These are phyloP conservation scores for Nyctibius bracteatus DNA, from an alignment of 2,113 vertebrate species.

Conservation along the genomic window DNA sequence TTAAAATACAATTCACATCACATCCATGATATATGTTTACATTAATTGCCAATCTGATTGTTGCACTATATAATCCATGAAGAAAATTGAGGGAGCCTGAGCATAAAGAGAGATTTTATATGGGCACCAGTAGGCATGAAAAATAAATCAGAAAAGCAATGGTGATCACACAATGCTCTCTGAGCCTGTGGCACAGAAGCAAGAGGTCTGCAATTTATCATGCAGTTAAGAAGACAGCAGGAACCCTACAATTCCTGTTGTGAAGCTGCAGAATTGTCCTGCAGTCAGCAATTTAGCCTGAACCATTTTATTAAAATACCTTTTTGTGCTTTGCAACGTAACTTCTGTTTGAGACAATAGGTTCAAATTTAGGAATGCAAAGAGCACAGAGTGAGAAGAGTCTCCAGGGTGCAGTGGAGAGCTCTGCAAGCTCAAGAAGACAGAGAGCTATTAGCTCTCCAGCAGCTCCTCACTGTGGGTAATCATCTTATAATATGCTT, in stretches of 20 bases:
- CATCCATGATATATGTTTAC: background rate
- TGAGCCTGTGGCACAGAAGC: background rate
- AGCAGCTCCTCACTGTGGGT: slow-evolving; percentile 2
- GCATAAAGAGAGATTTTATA: background rate
- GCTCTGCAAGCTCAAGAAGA: background rate
- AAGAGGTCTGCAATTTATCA: slow-evolving; percentile 40
- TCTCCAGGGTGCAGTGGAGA: background rate
- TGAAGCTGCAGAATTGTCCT: slow-evolving; percentile 19
- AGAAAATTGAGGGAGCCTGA: background rate
- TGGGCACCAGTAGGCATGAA: background rate
- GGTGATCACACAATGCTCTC: background rate
- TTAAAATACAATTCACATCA: slow-evolving; percentile 14
- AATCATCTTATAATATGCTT: background rate
- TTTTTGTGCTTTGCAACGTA: background rate
- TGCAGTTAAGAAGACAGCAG: background rate
- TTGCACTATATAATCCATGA: background rate
- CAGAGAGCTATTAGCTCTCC: background rate
- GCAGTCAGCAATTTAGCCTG: slow-evolving; percentile 26
- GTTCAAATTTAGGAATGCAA: background rate
- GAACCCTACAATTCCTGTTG: background rate
- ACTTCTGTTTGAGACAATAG: background rate
- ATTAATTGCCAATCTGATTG: background rate
- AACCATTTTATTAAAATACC: background rate
- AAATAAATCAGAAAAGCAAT: slow-evolving; percentile 22
- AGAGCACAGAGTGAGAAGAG: background rate